Percentiles rank a stretch among this genome's conserved stretches.
Evolutionary conservation across 2,797 vertebrate genomes (phyloP).

Genomic region (Dendrocincla tyrannina): DNA sequence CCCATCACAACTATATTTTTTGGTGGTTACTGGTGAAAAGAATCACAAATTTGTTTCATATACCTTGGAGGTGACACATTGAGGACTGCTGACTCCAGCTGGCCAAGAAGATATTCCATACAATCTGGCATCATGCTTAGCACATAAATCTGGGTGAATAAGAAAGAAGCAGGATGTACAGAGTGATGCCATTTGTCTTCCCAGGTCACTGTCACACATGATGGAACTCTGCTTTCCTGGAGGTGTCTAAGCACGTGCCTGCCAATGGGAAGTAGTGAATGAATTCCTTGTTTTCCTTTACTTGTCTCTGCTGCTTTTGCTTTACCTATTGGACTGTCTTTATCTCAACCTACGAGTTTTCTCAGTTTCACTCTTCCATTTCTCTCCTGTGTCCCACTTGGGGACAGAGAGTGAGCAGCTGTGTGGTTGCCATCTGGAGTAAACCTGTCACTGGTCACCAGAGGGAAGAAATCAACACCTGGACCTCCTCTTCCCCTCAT

Average conservation of each 20-base stretch:
- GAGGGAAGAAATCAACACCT: not conserved
- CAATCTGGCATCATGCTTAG: rapidly evolving
- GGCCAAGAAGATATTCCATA: not conserved
- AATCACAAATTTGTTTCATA: not conserved
- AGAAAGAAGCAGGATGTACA: not conserved
- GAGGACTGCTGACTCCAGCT: not conserved
- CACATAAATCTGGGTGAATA: rapidly evolving
- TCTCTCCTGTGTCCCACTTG: rapidly evolving
- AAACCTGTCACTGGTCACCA: not conserved
- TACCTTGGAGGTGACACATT: not conserved
- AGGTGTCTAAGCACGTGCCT: not conserved
- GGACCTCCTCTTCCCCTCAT: not conserved
- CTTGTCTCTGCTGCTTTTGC: not conserved
- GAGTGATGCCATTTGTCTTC: not conserved
- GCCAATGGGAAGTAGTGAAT: not conserved
- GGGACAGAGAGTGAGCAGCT: not conserved
- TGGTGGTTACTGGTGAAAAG: not conserved
- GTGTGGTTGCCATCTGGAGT: not conserved
- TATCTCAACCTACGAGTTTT: not conserved
- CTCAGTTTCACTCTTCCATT: not conserved
- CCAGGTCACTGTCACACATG: not conserved
- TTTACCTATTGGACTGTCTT: not conserved
- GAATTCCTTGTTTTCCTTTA: not conserved
- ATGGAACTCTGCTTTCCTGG: not conserved
- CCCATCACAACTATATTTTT: not conserved